phyloP scores from a whole-genome alignment of 2,888 invertebrate genomes.

The Megaustenia siamemsis region DNA sequence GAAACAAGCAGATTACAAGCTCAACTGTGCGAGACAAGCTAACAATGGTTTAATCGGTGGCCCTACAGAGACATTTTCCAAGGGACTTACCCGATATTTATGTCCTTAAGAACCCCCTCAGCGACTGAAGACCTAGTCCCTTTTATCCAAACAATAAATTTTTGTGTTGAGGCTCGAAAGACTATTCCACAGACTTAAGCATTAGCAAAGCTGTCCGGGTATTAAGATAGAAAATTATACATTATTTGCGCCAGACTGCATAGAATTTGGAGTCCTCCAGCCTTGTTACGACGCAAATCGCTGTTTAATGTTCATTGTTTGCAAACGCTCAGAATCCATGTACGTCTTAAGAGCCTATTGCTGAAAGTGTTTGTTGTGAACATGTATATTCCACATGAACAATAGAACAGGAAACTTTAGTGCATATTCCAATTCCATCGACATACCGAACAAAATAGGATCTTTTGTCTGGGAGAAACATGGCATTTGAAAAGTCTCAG shows the following conservation, averaged over 20 bases:
- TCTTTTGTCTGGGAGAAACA: not conserved
- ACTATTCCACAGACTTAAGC: not conserved
- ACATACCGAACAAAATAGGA: conserved; percentile 6
- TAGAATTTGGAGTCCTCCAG: not conserved
- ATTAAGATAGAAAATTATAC: not conserved
- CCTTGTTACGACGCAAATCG: not conserved
- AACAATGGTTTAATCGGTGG: conserved; percentile 2
- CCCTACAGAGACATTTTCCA: conserved; percentile 2
- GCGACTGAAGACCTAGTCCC: not conserved
- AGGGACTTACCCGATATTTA: conserved; percentile 27
- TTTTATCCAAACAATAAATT: not conserved
- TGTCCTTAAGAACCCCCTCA: not conserved
- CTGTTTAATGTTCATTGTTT: not conserved
- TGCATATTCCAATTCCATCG: not conserved
- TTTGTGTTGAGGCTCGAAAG: not conserved
- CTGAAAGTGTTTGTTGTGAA: not conserved
- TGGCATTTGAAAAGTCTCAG: conserved; percentile 37
- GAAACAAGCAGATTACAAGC: conserved; percentile 20
- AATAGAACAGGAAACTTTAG: conserved; percentile 6
- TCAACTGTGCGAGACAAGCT: conserved; percentile 6
- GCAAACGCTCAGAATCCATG: not conserved
- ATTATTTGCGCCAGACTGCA: not conserved
- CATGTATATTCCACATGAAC: conserved; percentile 2
- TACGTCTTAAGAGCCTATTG: not conserved
- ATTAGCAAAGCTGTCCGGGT: not conserved